These are phyloP conservation scores for Autographa pulchrina DNA, from an alignment of 2,888 invertebrate species.

Conservation along the genomic window DNA sequence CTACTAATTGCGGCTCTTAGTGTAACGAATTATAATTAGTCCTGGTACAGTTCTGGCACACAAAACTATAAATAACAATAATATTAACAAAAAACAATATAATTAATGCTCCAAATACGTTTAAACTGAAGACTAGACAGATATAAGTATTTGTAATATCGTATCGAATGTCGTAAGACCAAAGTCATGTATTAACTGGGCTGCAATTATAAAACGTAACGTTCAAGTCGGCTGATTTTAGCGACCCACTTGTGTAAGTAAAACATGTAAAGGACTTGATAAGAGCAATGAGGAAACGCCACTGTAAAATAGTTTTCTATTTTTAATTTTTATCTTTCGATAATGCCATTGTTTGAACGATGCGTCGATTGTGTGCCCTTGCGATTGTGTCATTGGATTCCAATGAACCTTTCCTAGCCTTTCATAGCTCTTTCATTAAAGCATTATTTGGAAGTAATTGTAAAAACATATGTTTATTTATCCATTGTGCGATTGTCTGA, in stretches of 20 bases:
- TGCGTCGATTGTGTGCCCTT: slow-evolving; percentile 19
- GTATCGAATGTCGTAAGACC: slow-evolving; percentile 70
- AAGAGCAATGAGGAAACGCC: slow-evolving; percentile 65
- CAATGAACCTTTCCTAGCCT: neutral
- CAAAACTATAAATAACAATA: slow-evolving; percentile 39
- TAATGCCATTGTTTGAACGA: slow-evolving; percentile 24
- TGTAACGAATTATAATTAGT: slow-evolving; percentile 51
- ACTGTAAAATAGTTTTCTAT: slow-evolving; percentile 28
- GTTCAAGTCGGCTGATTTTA: slow-evolving; percentile 72
- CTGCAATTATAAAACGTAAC: slow-evolving; percentile 72
- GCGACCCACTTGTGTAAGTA: slow-evolving; percentile 73
- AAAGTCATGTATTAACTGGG: slow-evolving; percentile 37
- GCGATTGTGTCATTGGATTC: slow-evolving; percentile 9
- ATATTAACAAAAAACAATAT: slow-evolving; percentile 26
- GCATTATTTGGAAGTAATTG: neutral
- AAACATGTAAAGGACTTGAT: slow-evolving; percentile 63
- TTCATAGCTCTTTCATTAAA: neutral
- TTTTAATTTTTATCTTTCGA: slow-evolving; percentile 21
- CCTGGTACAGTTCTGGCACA: slow-evolving; percentile 28
- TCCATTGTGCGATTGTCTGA: neutral
- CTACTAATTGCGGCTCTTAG: slow-evolving; percentile 35
- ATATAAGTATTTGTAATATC: slow-evolving; percentile 53
- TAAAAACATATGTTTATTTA: neutral
- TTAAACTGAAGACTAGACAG: slow-evolving; percentile 36
- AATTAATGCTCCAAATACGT: slow-evolving; percentile 50